Evolutionary conservation across 2,113 vertebrate genomes (phyloP).

Genomic region (Epinephelus cyanopodus): DNA sequence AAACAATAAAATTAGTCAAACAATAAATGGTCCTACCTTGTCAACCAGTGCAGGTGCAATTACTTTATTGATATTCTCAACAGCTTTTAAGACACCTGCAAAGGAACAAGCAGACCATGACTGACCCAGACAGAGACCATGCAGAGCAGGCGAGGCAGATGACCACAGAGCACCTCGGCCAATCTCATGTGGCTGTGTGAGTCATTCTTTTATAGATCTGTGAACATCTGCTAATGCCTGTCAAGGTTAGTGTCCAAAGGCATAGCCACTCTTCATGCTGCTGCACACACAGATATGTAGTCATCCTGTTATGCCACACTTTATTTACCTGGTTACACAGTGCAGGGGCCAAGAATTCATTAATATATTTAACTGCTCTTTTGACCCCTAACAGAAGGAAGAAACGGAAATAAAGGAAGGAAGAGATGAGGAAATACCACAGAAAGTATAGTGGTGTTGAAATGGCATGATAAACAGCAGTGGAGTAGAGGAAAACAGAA

Average conservation of each 20-base stretch:
- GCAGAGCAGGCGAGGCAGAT: slow-evolving; percentile 83
- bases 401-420: slow-evolving; percentile 33
- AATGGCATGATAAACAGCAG: slow-evolving; percentile 8
- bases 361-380: slow-evolving; percentile 98
- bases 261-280: slow-evolving; percentile 87
- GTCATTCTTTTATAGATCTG: slow-evolving; percentile 44
- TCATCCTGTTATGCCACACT: slow-evolving; percentile 67
- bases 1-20: slow-evolving; percentile 81
- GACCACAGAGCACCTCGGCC: slow-evolving; percentile 65
- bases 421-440: slow-evolving; percentile 23
- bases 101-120: slow-evolving; percentile 95
- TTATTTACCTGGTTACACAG: slow-evolving; percentile 97
- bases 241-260: slow-evolving; percentile 85
- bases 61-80: slow-evolving; percentile 99
- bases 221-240: slow-evolving; percentile 79
- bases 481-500: neutral
- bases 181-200: neutral
- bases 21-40: slow-evolving; percentile 94
- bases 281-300: slow-evolving; percentile 31
- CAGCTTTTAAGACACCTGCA: slow-evolving; percentile 99
- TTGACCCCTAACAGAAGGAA: slow-evolving; percentile 92
- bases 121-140: slow-evolving; percentile 79
- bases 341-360: slow-evolving; percentile 97
- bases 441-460: slow-evolving; percentile 13
- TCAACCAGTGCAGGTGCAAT: slow-evolving; percentile 98